Conservation (phyloP, 2,888 invertebrate genomes). For the Sarcophaga subvicina region DNA sequence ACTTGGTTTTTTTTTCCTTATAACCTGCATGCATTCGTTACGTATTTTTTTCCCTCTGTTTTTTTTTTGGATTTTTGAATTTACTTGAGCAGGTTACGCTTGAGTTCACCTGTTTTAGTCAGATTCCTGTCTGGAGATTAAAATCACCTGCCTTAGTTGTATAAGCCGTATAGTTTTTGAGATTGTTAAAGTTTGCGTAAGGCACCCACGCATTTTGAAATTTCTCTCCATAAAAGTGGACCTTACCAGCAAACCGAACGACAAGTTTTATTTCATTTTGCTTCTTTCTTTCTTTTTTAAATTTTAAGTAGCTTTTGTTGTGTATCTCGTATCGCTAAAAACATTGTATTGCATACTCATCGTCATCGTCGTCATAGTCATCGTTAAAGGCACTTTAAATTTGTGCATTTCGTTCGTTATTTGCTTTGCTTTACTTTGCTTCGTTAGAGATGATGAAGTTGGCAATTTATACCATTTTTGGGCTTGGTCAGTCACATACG, state of each 20-base stretch:
- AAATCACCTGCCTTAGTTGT: conserved; percentile 78
- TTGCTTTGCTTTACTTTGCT: background rate
- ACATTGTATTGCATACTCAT: conserved; percentile 33
- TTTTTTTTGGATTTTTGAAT: conserved; percentile 3
- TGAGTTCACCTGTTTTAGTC: conserved; percentile 79
- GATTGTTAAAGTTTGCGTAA: conserved; percentile 60
- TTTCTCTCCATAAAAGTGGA: conserved; percentile 29
- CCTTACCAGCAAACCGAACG: conserved; percentile 34
- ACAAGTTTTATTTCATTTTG: conserved; percentile 32
- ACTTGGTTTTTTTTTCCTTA: conserved; percentile 55
- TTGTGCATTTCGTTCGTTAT: conserved; percentile 16
- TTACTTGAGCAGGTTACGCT: conserved; percentile 63
- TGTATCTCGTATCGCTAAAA: conserved; percentile 30
- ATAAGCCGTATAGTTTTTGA: conserved; percentile 17
- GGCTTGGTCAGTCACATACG: conserved; percentile 28
- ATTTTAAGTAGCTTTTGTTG: conserved; percentile 58
- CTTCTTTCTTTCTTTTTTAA: conserved; percentile 1
- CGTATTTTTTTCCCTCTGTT: conserved; percentile 58
- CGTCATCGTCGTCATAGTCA: conserved; percentile 17
- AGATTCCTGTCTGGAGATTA: conserved; percentile 80
- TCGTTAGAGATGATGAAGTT: conserved; percentile 40
- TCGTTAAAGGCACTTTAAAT: conserved; percentile 46
- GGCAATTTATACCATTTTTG: conserved; percentile 58
- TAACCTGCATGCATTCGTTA: background rate
- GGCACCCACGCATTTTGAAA: conserved; percentile 68